Conservation (phyloP, 1,140 invertebrate species). For the Drosophila lacertosa region DNA sequence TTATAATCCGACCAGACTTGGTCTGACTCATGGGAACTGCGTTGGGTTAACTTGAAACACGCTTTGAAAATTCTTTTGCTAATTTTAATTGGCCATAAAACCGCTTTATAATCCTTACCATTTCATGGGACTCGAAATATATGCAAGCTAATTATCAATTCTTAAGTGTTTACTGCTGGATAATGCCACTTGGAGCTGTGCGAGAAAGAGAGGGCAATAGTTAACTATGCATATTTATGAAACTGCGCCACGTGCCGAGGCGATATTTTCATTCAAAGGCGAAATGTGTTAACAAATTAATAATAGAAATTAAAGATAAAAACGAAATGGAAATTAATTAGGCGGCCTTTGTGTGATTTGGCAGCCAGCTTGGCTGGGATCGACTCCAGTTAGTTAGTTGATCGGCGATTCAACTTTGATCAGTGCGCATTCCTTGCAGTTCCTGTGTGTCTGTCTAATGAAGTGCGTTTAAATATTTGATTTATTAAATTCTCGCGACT, state of each 20-base stretch:
- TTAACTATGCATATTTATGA: conserved; percentile 70
- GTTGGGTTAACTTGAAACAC: neutral
- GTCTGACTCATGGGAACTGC: too few species aligned
- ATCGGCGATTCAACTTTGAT: conserved; percentile 50
- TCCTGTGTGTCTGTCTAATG: neutral
- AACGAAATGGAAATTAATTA: conserved; percentile 65
- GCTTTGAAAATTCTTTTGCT: conserved; percentile 3
- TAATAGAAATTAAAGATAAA: conserved; percentile 59
- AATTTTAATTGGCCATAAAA: conserved; percentile 24
- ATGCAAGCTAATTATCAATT: conserved; percentile 20
- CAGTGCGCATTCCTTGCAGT: conserved; percentile 14
- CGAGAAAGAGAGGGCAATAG: too few species aligned
- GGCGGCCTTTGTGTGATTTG: conserved; percentile 50
- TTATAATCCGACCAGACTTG: too few species aligned
- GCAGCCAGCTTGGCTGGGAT: conserved; percentile 53
- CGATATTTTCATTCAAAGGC: conserved; percentile 9
- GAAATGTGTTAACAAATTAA: conserved; percentile 77
- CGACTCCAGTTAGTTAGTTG: conserved; percentile 42
- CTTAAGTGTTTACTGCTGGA: conserved; percentile 29
- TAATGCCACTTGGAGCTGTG: conserved; percentile 10
- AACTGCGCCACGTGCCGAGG: conserved; percentile 64
- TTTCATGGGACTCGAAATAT: conserved; percentile 18
- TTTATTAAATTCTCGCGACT: conserved; percentile 17
- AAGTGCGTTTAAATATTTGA: conserved; percentile 28
- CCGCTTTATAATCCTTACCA: neutral